These are phyloP conservation scores for Mormyrus iriodes DNA, from an alignment of 2,113 vertebrate genomes.

Conservation along the genomic window DNA sequence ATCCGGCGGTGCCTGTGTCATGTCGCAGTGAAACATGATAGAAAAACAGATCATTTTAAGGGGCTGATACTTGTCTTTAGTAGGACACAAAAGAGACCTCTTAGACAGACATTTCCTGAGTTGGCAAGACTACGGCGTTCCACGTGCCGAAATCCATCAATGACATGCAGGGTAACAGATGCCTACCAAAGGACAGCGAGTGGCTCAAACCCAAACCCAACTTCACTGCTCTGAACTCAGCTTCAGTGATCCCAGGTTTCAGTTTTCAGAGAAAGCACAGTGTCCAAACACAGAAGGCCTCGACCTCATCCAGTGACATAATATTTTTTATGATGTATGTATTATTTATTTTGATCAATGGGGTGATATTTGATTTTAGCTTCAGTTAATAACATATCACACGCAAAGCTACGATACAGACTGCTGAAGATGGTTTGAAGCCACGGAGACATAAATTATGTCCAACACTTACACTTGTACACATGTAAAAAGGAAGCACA, in stretches of 20 bases:
- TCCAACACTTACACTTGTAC: neutral
- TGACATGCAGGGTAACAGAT: neutral
- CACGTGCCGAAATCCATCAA: neutral
- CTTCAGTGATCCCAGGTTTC: neutral
- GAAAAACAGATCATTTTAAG: neutral
- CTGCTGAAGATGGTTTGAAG: neutral
- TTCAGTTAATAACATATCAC: neutral
- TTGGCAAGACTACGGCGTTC: neutral
- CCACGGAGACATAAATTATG: neutral
- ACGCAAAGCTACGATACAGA: neutral
- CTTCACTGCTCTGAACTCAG: neutral
- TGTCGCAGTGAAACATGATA: neutral
- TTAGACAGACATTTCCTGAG: neutral
- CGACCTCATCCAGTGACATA: neutral
- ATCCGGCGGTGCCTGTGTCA: neutral
- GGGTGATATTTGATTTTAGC: neutral
- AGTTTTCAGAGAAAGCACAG: neutral
- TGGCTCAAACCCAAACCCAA: neutral
- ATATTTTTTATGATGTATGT: neutral
- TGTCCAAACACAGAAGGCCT: neutral
- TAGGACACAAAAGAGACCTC: neutral
- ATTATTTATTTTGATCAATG: neutral
- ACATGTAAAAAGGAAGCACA: constrained; percentile 7
- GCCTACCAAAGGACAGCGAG: neutral
- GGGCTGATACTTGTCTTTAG: neutral